A percentile compares a stretch with the other conserved stretches of the same genome.
Evolutionary conservation across 1,140 invertebrate species (phyloP).

Genomic region (Caenorhabditis tropicalis): DNA sequence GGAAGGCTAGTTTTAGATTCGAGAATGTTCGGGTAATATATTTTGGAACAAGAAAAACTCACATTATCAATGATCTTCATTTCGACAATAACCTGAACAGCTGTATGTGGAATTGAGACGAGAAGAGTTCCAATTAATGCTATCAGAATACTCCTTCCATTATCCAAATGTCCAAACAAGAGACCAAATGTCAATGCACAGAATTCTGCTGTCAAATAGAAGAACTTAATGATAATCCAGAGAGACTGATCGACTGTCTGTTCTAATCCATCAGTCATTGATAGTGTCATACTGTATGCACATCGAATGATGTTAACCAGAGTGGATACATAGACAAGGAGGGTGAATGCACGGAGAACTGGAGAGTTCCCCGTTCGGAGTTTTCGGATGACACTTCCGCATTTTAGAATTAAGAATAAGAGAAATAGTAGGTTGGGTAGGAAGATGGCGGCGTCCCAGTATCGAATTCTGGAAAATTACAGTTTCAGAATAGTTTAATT

Average conservation of each 20-base stretch:
- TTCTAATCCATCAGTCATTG: constrained; percentile 35
- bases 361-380: constrained; percentile 16
- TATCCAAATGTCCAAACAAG: constrained; percentile 53
- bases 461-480: constrained; percentile 32
- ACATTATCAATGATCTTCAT: constrained; percentile 43
- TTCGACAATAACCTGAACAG: constrained; percentile 43
- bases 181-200: constrained; percentile 49
- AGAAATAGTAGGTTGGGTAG: constrained; percentile 46
- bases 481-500: not conserved
- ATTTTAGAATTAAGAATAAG: constrained; percentile 43
- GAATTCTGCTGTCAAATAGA: constrained; percentile 49
- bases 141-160: constrained; percentile 33
- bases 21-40: not conserved
- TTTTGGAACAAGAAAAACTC: not conserved
- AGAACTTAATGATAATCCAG: constrained; percentile 49
- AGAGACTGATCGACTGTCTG: constrained; percentile 43
- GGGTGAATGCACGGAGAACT: constrained; percentile 46
- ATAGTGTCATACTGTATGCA: constrained; percentile 25
- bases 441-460: constrained; percentile 47
- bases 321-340: constrained; percentile 45
- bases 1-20: not conserved
- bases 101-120: constrained; percentile 38
- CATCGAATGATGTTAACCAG: constrained; percentile 48
- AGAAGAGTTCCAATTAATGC: constrained; percentile 41
- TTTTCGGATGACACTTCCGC: constrained; percentile 17